Evolutionary conservation across 1,140 invertebrate genomes (phyloP), one percentile per base, ranked within the genome.

Genomic region (Bradysia coprophila): DNA sequence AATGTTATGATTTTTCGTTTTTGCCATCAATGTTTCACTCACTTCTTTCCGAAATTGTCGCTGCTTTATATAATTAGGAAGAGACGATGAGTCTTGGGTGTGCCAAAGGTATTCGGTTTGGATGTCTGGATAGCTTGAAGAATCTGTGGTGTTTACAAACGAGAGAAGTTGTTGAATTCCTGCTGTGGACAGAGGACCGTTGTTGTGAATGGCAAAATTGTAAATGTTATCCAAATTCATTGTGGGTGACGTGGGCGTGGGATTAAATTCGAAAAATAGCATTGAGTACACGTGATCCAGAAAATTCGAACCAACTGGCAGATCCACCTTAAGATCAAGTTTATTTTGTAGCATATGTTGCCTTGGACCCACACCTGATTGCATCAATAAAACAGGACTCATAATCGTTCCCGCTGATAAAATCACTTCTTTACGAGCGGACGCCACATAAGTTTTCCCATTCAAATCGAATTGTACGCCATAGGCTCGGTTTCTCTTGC

Each of bases 321-420:
- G 54, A 53, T 89, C 73, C 0, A 74, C 73, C 3, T 87, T 47
- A 0, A 84, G 68, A 0, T 77, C 77, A 43, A 90, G 87, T 2
- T 72, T 74, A 31, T 84, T 69, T 41, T 81, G 71, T 44, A 72
- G 52, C 2, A 96, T 61, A 50, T 93, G 81, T 34, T 84, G 74
- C 1, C 62, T 67, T 0, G 86, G 86, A 0, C 89, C 89, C 19
- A 93, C 72, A 0, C 90, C 90, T 15, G 84, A 90, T 1, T 92
- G 51, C 84, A 92, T 89, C 11, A 94, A 66, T 15, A 94, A 48
- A 43, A 88, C 82, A 1, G 87, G 84, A 2, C 78, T 76, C 21
- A 79, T 76, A 11, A 91, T 72, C 0, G 86, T 73, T 1, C 88
- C 88, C 0, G 83, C 80, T 1, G 81, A 85, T 34, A 87, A 57